Evolutionary conservation across 2,113 vertebrate species (phyloP).

Genomic region (Pangasianodon hypophthalmus): DNA sequence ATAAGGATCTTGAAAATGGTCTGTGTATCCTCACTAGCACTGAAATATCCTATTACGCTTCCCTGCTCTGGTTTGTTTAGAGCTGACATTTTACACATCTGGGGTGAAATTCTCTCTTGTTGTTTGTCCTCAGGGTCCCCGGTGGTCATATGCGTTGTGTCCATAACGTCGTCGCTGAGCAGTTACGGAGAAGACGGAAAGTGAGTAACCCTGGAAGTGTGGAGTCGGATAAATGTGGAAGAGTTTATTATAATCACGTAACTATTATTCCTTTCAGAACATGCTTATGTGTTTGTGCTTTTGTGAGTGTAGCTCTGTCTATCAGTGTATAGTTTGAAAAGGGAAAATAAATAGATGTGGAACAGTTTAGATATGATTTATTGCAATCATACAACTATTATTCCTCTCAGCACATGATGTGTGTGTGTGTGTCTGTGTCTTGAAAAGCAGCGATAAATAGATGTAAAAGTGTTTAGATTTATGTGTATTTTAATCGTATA

Average conservation of each 20-base stretch:
- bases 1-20: background rate
- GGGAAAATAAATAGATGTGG: background rate
- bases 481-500: background rate
- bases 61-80: background rate
- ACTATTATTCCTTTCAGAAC: background rate
- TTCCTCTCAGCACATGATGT: background rate
- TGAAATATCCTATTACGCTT: background rate
- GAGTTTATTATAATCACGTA: slow-evolving; percentile 1
- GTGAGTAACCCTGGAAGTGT: slow-evolving; percentile 73
- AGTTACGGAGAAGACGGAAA: slow-evolving; percentile 86
- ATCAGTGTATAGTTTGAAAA: background rate
- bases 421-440: background rate
- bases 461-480: background rate
- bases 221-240: background rate
- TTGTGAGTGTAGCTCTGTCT: background rate
- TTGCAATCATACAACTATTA: background rate
- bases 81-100: slow-evolving; percentile 4
- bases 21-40: background rate
- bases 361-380: background rate
- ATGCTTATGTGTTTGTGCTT: background rate
- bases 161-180: slow-evolving; percentile 78
- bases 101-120: background rate
- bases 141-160: slow-evolving; percentile 84
- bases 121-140: slow-evolving; percentile 79
- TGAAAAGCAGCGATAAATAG: background rate